phyloP scores from a whole-genome alignment of 2,888 invertebrate species.

The Alsophila aescularia region DNA sequence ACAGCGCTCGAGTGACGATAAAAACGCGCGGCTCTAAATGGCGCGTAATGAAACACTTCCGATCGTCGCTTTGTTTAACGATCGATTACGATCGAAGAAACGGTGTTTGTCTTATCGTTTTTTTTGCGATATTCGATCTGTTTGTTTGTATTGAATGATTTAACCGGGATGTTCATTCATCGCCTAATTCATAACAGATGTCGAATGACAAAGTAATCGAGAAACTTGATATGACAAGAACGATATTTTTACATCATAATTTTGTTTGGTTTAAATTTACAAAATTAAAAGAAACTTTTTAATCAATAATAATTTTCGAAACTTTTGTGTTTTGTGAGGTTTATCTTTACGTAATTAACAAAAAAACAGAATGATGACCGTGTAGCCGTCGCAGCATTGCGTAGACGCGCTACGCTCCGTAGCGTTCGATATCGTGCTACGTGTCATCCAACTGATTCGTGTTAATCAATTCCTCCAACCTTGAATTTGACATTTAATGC shows the following conservation, averaged over 20 bases:
- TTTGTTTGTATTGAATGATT: conserved; percentile 30
- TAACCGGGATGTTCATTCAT: conserved; percentile 37
- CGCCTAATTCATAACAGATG: conserved; percentile 3
- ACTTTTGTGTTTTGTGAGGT: too few relatives aligned
- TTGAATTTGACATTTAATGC: not conserved
- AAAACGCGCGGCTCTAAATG: conserved; percentile 26
- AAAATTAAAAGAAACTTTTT: too few relatives aligned
- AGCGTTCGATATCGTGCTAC: not conserved
- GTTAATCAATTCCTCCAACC: not conserved
- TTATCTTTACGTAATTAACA: too few relatives aligned
- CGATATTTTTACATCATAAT: too few relatives aligned
- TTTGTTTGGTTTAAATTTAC: too few relatives aligned
- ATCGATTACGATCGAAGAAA: conserved; percentile 42
- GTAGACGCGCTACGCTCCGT: conserved; percentile 4
- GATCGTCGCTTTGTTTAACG: conserved; percentile 54
- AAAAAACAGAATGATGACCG: too few relatives aligned
- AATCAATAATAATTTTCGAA: too few relatives aligned
- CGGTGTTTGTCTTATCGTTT: conserved; percentile 34
- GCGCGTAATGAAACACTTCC: conserved; percentile 47
- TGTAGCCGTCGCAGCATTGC: conserved; percentile 1
- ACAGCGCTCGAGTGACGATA: conserved; percentile 18
- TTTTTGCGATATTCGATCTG: conserved; percentile 34
- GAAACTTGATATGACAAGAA: too few relatives aligned
- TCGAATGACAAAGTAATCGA: not conserved
- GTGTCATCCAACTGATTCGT: not conserved